A percentile compares a stretch with the other conserved stretches of the same genome.
Conservation (phyloP, 1,140 invertebrate species). For the Trachymyrmex cornetzi region DNA sequence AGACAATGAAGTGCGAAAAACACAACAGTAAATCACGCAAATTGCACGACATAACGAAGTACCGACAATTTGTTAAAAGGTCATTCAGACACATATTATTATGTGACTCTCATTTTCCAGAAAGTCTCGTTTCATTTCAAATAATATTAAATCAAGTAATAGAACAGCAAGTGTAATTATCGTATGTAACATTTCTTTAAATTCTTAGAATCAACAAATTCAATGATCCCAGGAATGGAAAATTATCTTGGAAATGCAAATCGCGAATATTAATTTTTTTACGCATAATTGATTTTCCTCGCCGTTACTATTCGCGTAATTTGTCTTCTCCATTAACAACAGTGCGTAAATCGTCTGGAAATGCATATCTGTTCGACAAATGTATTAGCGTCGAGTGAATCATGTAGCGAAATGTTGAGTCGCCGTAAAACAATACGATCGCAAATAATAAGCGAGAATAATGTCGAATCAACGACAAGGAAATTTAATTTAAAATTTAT, state of each 20-base stretch:
- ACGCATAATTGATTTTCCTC: constrained; percentile 3
- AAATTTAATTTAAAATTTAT: constrained; percentile 17
- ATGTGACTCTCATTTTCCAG: not conserved
- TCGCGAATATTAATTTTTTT: constrained; percentile 1
- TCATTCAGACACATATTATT: not conserved
- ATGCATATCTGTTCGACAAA: constrained; percentile 25
- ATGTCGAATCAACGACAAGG: not conserved
- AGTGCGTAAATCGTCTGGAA: constrained; percentile 41
- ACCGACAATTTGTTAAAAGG: not conserved
- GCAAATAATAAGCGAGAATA: constrained; percentile 1
- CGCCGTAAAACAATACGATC: constrained; percentile 52
- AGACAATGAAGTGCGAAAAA: constrained; percentile 4
- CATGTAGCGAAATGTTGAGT: constrained; percentile 41
- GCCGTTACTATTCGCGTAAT: constrained; percentile 17
- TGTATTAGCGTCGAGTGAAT: constrained; percentile 40
- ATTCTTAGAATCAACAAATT: not conserved
- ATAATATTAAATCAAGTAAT: not conserved
- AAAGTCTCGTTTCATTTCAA: not conserved
- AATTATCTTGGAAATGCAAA: not conserved
- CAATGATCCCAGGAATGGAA: not conserved
- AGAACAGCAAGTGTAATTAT: not conserved
- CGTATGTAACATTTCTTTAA: not conserved
- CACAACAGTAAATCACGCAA: not conserved
- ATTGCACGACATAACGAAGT: not conserved
- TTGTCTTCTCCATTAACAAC: constrained; percentile 33